Evolutionary conservation across 2,888 invertebrate species (phyloP).

Genomic region (Eulithis testata): DNA sequence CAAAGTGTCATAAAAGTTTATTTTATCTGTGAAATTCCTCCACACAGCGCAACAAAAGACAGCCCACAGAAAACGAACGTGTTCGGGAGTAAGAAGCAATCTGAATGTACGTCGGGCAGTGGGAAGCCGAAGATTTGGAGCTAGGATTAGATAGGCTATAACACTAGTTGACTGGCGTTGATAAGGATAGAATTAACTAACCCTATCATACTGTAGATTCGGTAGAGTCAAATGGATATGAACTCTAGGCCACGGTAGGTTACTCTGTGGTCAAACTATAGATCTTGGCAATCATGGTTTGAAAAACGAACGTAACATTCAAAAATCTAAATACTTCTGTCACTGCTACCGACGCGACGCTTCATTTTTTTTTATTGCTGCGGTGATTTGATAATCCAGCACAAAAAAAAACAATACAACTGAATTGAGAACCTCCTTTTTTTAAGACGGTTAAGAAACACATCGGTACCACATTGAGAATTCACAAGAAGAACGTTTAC

Average conservation of each 20-base stretch:
- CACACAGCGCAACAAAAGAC: conserved; percentile 64
- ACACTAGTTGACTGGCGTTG: conserved; percentile 5
- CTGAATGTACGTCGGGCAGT: conserved; percentile 61
- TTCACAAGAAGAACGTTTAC: background rate
- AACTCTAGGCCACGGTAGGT: too few relatives aligned
- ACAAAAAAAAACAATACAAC: too few relatives aligned
- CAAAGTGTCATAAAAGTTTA: background rate
- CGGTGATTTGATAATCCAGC: background rate
- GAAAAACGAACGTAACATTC: background rate
- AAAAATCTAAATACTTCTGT: too few relatives aligned
- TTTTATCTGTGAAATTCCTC: conserved; percentile 16
- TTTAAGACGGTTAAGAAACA: background rate
- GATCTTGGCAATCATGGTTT: background rate
- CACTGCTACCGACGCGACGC: too few relatives aligned
- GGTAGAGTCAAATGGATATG: too few relatives aligned
- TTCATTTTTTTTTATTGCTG: background rate
- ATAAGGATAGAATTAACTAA: background rate
- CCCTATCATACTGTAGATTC: too few relatives aligned
- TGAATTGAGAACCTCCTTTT: too few relatives aligned
- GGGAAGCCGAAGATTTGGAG: conserved; percentile 67
- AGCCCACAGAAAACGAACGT: conserved; percentile 52
- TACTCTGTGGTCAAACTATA: too few relatives aligned
- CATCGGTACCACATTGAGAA: background rate
- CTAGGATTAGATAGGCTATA: conserved; percentile 43
- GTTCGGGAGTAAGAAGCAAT: conserved; percentile 59